A percentile compares a stretch with the other conserved stretches of the same genome.
These are phyloP conservation scores for Embiotoca jacksoni DNA, from an alignment of 2,113 vertebrate species.

Conservation along the genomic window DNA sequence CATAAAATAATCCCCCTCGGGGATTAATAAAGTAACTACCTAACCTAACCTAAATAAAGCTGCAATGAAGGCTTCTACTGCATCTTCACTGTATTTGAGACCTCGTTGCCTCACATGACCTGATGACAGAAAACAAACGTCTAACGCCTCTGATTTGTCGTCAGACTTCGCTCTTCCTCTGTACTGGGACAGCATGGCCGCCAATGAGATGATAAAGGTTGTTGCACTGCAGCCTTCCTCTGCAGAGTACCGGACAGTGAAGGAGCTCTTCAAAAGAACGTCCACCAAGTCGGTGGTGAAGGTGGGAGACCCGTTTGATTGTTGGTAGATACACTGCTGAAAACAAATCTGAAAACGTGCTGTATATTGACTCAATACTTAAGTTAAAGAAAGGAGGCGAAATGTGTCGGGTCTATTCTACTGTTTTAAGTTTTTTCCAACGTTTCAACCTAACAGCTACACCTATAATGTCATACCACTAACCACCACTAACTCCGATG, in stretches of 20 bases:
- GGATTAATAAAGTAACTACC: too few species aligned
- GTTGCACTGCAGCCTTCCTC: conserved; percentile 37
- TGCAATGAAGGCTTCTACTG: too few species aligned
- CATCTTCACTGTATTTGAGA: background rate
- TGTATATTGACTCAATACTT: too few species aligned
- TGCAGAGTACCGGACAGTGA: conserved; percentile 64
- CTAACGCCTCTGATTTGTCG: background rate
- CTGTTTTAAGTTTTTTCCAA: too few species aligned
- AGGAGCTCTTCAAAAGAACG: conserved; percentile 63
- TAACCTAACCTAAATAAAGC: too few species aligned
- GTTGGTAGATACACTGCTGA: background rate
- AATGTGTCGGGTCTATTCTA: too few species aligned
- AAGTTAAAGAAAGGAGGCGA: too few species aligned
- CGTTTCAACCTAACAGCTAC: too few species aligned
- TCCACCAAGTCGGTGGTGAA: conserved; percentile 44
- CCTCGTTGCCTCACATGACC: accelerated
- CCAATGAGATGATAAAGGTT: conserved; percentile 10
- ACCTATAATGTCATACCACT: too few species aligned
- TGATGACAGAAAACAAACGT: background rate
- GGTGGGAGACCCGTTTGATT: conserved; percentile 37
- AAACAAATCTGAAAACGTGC: too few species aligned
- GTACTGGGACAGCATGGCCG: conserved; percentile 74
- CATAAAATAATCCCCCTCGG: too few species aligned
- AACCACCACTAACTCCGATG: too few species aligned
- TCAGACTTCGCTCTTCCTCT: conserved; percentile 74